phyloP scores from a whole-genome alignment of 2,888 invertebrate genomes.

The Nematopogon swammerdamellus region DNA sequence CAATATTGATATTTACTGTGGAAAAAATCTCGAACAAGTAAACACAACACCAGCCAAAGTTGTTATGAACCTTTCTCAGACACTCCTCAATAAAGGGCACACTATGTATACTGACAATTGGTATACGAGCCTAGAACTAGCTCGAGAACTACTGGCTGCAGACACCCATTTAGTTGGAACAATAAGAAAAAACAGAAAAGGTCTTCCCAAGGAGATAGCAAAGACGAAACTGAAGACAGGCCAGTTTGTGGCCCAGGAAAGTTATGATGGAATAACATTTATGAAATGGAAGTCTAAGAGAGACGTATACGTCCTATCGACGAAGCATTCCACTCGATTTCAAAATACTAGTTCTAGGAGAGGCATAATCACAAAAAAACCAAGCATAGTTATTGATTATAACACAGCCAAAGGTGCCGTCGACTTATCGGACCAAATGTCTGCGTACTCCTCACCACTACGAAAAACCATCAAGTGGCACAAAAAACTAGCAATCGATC shows the following conservation, averaged over 20 bases:
- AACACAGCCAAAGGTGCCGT: constrained; percentile 21
- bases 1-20: constrained; percentile 7
- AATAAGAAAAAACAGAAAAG: constrained; percentile 19
- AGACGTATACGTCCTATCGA: constrained; percentile 18
- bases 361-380: too few species aligned
- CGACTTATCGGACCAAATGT: constrained; percentile 22
- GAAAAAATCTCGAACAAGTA: constrained; percentile 5
- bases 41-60: constrained; percentile 8
- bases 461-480: constrained; percentile 24
- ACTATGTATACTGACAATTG: constrained; percentile 17
- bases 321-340: constrained; percentile 18
- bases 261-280: constrained; percentile 16
- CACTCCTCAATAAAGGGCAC: constrained; percentile 14
- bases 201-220: constrained; percentile 19
- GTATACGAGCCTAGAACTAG: constrained; percentile 21
- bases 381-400: constrained; percentile 17
- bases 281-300: constrained; percentile 18
- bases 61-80: constrained; percentile 10
- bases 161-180: constrained; percentile 22
- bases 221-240: constrained; percentile 17
- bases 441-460: constrained; percentile 14
- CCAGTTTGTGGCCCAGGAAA: constrained; percentile 16
- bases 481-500: constrained; percentile 20
- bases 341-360: constrained; percentile 8
- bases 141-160: constrained; percentile 16